Conservation (phyloP, 30 jellyfish, hydroid and myxozoan species). For the Chrysaora quinquecirrha region DNA sequence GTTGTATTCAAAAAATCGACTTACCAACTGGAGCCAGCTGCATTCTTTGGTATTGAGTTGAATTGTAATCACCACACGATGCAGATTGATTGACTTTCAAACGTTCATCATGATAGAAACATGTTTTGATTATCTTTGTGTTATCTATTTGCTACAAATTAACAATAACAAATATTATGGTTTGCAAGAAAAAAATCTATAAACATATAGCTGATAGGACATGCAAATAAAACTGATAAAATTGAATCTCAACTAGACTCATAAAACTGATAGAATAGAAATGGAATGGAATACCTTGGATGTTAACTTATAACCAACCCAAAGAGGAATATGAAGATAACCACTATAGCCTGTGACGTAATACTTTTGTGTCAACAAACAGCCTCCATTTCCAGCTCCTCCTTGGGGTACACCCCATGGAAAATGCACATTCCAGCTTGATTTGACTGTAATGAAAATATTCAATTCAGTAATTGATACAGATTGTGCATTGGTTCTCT, state of each 20-base stretch:
- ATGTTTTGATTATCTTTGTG: constrained; percentile 22
- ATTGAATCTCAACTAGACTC: too few species aligned
- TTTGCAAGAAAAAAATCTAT: neutral
- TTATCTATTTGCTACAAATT: constrained; percentile 40
- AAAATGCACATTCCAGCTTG: constrained; percentile 1
- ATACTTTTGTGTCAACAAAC: constrained; percentile 59
- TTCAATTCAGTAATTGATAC: too few species aligned
- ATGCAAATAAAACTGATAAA: too few species aligned
- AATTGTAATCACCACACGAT: constrained; percentile 40
- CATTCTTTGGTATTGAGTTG: constrained; percentile 43
- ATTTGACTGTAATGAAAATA: constrained; percentile 20
- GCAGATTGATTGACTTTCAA: constrained; percentile 51
- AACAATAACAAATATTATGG: neutral
- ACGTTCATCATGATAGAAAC: constrained; percentile 71
- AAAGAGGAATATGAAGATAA: constrained; percentile 61
- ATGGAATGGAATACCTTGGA: constrained; percentile 60
- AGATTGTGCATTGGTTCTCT: too few species aligned
- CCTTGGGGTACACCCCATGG: constrained; percentile 76
- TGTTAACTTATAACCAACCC: constrained; percentile 72
- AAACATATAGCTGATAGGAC: too few species aligned
- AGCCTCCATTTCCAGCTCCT: constrained; percentile 50
- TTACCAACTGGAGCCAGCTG: constrained; percentile 79
- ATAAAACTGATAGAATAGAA: too few species aligned
- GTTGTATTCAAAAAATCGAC: too few species aligned
- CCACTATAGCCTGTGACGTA: constrained; percentile 72